Conservation (phyloP, 2,113 vertebrate species). For the Dromiciops gliroides region DNA sequence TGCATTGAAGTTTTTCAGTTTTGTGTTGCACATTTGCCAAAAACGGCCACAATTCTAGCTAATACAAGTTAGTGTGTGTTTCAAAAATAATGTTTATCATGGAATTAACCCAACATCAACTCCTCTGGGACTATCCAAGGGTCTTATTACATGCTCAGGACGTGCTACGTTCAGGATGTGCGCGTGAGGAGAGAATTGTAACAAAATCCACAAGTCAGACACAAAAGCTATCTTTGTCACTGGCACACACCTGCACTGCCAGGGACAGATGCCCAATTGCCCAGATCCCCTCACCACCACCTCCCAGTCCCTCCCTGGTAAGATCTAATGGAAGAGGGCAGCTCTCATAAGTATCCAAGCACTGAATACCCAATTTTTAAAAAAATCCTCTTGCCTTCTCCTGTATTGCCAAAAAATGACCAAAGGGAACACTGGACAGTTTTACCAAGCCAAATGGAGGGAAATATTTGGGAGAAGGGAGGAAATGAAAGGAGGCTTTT, state of each 20-base stretch:
- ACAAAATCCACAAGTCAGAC: not conserved
- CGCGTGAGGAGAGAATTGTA: not conserved
- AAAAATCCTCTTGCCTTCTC: not conserved
- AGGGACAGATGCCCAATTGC: not conserved
- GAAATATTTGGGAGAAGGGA: not conserved
- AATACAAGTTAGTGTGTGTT: not conserved
- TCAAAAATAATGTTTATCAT: constrained; percentile 1
- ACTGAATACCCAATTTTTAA: not conserved
- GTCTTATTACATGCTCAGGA: constrained; percentile 1
- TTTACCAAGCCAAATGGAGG: not conserved
- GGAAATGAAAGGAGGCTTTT: not conserved
- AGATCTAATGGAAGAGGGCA: not conserved
- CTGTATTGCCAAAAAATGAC: not conserved
- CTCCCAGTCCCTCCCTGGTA: not conserved
- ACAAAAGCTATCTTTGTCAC: not conserved
- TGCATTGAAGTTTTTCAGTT: not conserved
- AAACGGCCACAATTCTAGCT: not conserved
- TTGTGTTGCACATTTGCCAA: not conserved
- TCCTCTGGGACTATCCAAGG: not conserved
- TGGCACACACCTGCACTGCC: not conserved
- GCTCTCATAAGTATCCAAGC: not conserved
- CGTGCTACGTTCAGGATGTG: not conserved
- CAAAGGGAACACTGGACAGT: not conserved
- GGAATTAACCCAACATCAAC: constrained; percentile 9
- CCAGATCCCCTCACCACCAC: not conserved